A percentile compares a stretch with the other conserved stretches of the same genome.
Evolutionary conservation across 2,113 vertebrate genomes (phyloP).

Genomic region (Actenoides hombroni): DNA sequence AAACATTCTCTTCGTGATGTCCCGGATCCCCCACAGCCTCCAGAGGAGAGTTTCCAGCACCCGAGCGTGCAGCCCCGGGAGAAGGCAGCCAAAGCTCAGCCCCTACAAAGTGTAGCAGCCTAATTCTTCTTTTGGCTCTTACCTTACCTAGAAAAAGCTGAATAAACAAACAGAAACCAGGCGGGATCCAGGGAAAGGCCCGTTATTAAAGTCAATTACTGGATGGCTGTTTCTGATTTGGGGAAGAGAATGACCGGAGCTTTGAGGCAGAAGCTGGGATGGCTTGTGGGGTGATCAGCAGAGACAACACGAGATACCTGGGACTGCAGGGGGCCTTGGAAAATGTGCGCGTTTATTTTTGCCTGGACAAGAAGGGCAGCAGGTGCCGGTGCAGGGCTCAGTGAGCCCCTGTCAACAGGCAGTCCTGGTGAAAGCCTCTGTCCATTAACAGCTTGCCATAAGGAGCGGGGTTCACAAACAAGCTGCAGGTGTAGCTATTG

Average conservation of each 20-base stretch:
- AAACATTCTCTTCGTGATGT: not conserved
- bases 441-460: conserved; percentile 55
- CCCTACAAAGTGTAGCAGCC: not conserved
- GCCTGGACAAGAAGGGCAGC: not conserved
- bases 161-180: not conserved
- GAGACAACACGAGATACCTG: fast-evolving
- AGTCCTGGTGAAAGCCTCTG: not conserved
- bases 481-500: conserved; percentile 69
- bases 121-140: not conserved
- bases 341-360: not conserved
- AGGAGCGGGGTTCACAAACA: conserved; percentile 49
- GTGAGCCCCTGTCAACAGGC: conserved; percentile 11
- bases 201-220: fast-evolving
- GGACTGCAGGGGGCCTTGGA: not conserved
- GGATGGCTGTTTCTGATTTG: not conserved
- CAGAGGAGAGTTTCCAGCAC: not conserved
- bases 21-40: not conserved
- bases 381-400: conserved; percentile 15
- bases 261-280: fast-evolving
- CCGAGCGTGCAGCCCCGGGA: fast-evolving
- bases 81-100: not conserved
- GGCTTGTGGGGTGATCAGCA: not conserved
- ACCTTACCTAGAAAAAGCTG: not conserved
- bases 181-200: not conserved
- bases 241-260: not conserved